Conservation (phyloP, 2,113 vertebrate species). For the Saccopteryx bilineata region DNA sequence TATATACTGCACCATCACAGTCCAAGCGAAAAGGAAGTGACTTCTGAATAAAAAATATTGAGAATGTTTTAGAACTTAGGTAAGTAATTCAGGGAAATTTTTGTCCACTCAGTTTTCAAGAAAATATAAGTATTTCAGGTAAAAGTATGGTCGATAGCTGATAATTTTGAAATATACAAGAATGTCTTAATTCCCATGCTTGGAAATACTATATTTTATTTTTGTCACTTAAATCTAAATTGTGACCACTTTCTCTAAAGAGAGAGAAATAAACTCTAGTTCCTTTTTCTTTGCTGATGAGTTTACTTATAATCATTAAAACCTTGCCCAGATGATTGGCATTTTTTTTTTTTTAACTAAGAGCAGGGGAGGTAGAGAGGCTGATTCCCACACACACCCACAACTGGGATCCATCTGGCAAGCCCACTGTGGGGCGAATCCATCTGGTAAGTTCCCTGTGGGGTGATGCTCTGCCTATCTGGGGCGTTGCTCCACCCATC, state of each 20-base stretch:
- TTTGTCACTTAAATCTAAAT: neutral
- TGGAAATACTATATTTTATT: neutral
- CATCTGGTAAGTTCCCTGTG: too few relatives aligned
- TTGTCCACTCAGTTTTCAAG: neutral
- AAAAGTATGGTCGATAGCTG: neutral
- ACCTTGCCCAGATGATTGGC: neutral
- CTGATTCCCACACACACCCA: too few relatives aligned
- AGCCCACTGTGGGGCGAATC: too few relatives aligned
- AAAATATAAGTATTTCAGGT: neutral
- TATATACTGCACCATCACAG: too few relatives aligned
- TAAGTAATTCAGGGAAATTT: neutral
- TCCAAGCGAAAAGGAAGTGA: neutral
- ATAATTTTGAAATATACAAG: neutral
- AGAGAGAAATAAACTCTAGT: neutral
- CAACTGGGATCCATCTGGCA: too few relatives aligned
- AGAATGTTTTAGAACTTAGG: neutral
- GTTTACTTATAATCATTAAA: neutral
- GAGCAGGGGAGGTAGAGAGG: too few relatives aligned
- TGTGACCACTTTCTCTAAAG: neutral
- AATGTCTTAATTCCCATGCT: neutral
- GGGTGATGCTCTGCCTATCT: too few relatives aligned
- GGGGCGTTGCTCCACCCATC: too few relatives aligned
- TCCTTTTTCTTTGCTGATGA: neutral
- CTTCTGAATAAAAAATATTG: neutral
- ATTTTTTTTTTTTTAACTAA: neutral